Percentiles rank a stretch among this genome's conserved stretches.
These are phyloP conservation scores for Hippoglossus hippoglossus DNA, from an alignment of 2,797 vertebrate species.

Conservation along the genomic window DNA sequence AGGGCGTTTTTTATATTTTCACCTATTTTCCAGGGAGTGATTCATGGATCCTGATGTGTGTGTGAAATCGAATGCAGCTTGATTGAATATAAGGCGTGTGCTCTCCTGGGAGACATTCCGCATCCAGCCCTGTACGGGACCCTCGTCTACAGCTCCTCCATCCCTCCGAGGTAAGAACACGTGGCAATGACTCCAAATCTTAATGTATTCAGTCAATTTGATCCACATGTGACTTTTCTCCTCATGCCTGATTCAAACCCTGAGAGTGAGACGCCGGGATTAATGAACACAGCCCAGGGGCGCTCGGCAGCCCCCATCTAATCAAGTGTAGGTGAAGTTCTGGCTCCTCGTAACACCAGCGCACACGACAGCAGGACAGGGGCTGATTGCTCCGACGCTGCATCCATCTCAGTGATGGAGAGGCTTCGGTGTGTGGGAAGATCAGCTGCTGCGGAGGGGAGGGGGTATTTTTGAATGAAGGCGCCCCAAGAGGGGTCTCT, in stretches of 20 bases:
- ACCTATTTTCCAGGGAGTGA: too few relatives aligned
- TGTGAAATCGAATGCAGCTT: too few relatives aligned
- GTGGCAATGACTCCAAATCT: slow-evolving; percentile 29
- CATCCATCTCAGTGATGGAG: slow-evolving; percentile 52
- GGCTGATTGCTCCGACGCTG: slow-evolving; percentile 34
- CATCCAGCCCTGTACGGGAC: too few relatives aligned
- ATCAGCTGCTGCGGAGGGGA: slow-evolving; percentile 4
- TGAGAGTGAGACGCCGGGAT: slow-evolving; percentile 13
- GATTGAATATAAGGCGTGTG: too few relatives aligned
- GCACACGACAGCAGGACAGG: slow-evolving; percentile 25
- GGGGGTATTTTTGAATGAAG: too few relatives aligned
- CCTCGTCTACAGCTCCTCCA: too few relatives aligned
- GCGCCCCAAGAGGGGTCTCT: too few relatives aligned
- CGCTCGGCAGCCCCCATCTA: slow-evolving; percentile 30
- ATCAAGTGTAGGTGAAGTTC: slow-evolving; percentile 49
- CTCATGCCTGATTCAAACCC: slow-evolving; percentile 6
- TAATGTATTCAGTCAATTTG: slow-evolving; percentile 47
- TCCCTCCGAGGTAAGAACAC: neutral
- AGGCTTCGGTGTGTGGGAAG: slow-evolving; percentile 5
- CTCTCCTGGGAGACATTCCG: too few relatives aligned
- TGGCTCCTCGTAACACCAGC: slow-evolving; percentile 29
- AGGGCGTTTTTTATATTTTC: too few relatives aligned
- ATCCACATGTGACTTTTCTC: slow-evolving; percentile 19
- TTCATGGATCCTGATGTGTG: too few relatives aligned
- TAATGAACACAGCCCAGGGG: slow-evolving; percentile 47